Evolutionary conservation across 2,797 vertebrate genomes (phyloP), one percentile per base, ranked within the genome.

Genomic region (Fundulus diaphanus): DNA sequence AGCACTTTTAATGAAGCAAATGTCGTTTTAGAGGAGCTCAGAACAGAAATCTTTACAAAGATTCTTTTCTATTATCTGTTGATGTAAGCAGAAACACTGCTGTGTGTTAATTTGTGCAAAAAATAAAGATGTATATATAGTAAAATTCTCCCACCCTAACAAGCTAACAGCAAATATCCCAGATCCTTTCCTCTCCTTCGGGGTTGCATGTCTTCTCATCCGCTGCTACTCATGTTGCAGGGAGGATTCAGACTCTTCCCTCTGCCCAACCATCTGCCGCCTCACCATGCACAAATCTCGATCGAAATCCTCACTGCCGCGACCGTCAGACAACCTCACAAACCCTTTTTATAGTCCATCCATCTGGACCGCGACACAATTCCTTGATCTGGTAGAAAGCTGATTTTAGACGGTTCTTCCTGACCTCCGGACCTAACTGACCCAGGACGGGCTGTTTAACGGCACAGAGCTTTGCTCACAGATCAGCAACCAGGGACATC

Each of bases 261-360:
- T 88, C 82, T 83, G 82, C 80, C 42, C 61, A 81, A 74, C 84
- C 89, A 90, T 92, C 88, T 90, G 87, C 82, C 74, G 2, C 65
- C 69, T 74, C 83, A n/a, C 70, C 71, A 40, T 0, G 52, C 73
- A 78, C 72, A 2, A 52, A 33, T 40, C 29, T 13, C 15, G 57
- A 67, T 82, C 73, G 29, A 68, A 79, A 70, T 74, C 79, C 75
- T 76, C 56, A 48, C 65, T 68, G 71, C 44, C 79, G 77, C 80
- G 40, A 84, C 82, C 51, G 11, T 11, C 5, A 44, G 75, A 75
- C 54, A 59, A 70, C 74, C 83, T 82, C 69, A 0, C 44, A 66
- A 74, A 69, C 70, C n/a, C 68, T 44, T 49, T 22, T 57, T 42
- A 42, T 35, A 65, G 67, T 52, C 70, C 24, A 68, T 61, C 87